Percentiles rank a stretch among this genome's conserved stretches.
Conservation (phyloP, 2,888 invertebrate genomes). For the Troides oblongomaculatus region DNA sequence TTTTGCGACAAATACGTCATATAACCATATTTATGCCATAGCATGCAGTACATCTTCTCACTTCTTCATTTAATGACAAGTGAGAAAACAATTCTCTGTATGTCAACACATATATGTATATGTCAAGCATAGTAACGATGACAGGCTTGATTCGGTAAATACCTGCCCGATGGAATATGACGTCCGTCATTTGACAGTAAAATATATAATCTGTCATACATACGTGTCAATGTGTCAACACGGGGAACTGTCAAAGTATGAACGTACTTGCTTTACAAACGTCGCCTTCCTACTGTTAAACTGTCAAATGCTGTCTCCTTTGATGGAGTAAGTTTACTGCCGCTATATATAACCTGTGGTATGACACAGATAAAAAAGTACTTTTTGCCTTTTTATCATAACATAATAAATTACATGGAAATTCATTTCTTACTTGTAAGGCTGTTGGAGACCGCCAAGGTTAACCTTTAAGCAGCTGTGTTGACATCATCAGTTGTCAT, state of each 20-base stretch:
- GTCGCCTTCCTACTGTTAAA: not conserved
- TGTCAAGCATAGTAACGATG: not conserved
- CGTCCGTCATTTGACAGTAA: slow-evolving; percentile 4
- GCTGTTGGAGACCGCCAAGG: too few relatives aligned
- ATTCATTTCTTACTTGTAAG: too few relatives aligned
- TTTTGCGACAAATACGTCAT: too few relatives aligned
- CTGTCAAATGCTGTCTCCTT: too few relatives aligned
- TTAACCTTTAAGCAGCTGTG: too few relatives aligned
- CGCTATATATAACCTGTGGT: too few relatives aligned
- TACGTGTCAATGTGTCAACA: not conserved
- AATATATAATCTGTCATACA: slow-evolving; percentile 5
- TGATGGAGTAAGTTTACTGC: too few relatives aligned
- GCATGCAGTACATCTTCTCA: not conserved
- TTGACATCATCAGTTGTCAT: too few relatives aligned
- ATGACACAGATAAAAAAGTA: too few relatives aligned
- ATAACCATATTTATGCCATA: not conserved
- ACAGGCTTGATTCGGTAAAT: slow-evolving; percentile 6
- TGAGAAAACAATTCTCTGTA: slow-evolving; percentile 1
- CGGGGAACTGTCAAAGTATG: not conserved
- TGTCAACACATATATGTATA: not conserved
- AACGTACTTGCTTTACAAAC: not conserved
- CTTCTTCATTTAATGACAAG: not conserved
- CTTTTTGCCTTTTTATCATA: too few relatives aligned
- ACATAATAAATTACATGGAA: too few relatives aligned
- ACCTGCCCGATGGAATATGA: not conserved